phyloP scores from a whole-genome alignment of 1,140 invertebrate species.

The Patella vulgata region DNA sequence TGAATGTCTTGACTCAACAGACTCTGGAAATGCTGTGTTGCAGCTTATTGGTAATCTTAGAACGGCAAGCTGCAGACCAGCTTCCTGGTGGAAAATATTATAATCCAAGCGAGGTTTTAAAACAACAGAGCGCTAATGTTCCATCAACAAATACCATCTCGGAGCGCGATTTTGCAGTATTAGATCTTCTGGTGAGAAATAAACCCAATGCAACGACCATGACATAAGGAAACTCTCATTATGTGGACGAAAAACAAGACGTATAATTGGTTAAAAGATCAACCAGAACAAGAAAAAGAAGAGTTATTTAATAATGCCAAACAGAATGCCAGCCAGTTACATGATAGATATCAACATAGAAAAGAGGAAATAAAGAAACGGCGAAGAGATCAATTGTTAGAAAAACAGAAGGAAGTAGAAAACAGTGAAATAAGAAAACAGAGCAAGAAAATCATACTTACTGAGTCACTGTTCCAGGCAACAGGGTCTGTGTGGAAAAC shows the following conservation, averaged over 20 bases:
- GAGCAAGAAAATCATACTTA: too few relatives aligned
- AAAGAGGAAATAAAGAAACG: too few relatives aligned
- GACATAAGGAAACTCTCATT: slow-evolving; percentile 6
- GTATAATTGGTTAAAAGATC: background rate
- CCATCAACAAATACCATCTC: slow-evolving; percentile 21
- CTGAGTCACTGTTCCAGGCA: too few relatives aligned
- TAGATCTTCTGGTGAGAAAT: slow-evolving; percentile 16
- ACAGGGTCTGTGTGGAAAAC: too few relatives aligned
- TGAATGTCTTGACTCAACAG: slow-evolving; percentile 24
- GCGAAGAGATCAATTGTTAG: too few relatives aligned
- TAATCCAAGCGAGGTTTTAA: too few relatives aligned
- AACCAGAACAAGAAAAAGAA: slow-evolving; percentile 3
- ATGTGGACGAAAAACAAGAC: slow-evolving; percentile 14
- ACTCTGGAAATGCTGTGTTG: slow-evolving; percentile 11
- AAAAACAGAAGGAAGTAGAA: too few relatives aligned
- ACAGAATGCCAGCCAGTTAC: too few relatives aligned
- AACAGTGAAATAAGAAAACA: too few relatives aligned
- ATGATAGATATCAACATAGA: too few relatives aligned
- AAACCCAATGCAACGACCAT: slow-evolving; percentile 17
- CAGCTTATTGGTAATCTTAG: slow-evolving; percentile 19
- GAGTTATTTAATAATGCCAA: slow-evolving; percentile 14
- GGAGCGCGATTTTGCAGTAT: slow-evolving; percentile 24
- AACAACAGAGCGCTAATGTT: too few relatives aligned
- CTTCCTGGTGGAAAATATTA: too few relatives aligned
- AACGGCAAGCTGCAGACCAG: slow-evolving; percentile 27